Evolutionary conservation across 2,888 invertebrate genomes (phyloP), one percentile per base, ranked within the genome.

Genomic region (Noctua comes): DNA sequence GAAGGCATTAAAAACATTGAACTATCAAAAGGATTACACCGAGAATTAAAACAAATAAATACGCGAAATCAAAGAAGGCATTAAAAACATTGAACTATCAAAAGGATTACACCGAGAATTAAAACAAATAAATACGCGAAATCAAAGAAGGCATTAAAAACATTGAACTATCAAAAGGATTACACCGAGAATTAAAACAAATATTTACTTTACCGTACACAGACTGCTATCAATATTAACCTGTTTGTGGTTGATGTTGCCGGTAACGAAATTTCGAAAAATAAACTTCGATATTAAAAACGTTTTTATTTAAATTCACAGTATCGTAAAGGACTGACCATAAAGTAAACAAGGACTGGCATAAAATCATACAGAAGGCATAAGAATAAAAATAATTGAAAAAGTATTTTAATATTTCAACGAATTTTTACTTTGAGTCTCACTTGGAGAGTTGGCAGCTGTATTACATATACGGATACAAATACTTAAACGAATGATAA

Each of bases 181-280:
- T 84, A 68, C 40, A 70, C 31, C 48, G 57, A 69, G n/a, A 69
- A 59, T 57, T 65, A 74, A 74, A 69, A 70, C 51, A 65, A 68
- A 76, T 64, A 66, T 80, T 85, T 77, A 36, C 31, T 59, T 73
- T 59, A 6, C 71, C 24, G 24, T 66, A 57, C 27, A 51, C 27
- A 36, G 73, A 65, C 7, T 31, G 64, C n/a, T 73, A 68, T 71
- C 27, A 72, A 75, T 77, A 78, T 74, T 70, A 69, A 79, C 75
- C 51, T 64, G 48, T 83, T 62, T 80, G 69, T 76, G 65, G 85
- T 79, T 18, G 73, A 74, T 83, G 76, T 82, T 77, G 71, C 69
- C 69, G 16, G 66, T 66, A 86, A 68, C 43, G 13, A 79, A 75
- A 77, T 66, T 66, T 80, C 10, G 65, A 57, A 77, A 77, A 76